phyloP scores from a whole-genome alignment of 2,797 vertebrate genomes.

The Macropodus opercularis region DNA sequence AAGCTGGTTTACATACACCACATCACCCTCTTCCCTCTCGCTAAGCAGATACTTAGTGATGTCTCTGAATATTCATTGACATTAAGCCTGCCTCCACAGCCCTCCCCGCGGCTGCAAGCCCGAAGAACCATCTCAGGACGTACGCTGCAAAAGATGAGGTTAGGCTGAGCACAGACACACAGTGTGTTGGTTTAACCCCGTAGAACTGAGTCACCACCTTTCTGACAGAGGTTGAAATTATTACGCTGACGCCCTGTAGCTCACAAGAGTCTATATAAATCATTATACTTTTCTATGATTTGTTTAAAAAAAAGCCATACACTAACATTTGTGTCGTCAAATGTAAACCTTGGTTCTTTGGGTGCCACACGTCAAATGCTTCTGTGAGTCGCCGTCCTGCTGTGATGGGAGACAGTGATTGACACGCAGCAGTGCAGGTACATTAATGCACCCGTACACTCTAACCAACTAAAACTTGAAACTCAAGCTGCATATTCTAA shows the following conservation, averaged over 20 bases:
- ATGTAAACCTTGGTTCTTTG: constrained; percentile 4
- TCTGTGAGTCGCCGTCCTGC: neutral
- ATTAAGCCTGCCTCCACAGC: constrained; percentile 30
- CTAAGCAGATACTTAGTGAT: constrained; percentile 57
- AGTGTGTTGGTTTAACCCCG: neutral
- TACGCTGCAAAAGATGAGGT: constrained; percentile 20
- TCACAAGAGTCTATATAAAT: constrained; percentile 5
- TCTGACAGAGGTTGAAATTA: constrained; percentile 1
- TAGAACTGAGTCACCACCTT: neutral
- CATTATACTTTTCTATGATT: constrained; percentile 13
- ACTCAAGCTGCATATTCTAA: neutral
- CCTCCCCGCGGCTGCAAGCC: constrained; percentile 32
- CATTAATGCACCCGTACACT: neutral
- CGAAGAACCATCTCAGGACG: constrained; percentile 34
- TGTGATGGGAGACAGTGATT: neutral
- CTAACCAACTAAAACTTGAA: neutral
- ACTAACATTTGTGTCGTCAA: constrained; percentile 10
- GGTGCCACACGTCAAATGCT: neutral
- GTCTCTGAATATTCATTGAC: constrained; percentile 70
- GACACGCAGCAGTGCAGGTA: neutral
- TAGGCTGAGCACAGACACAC: constrained; percentile 6
- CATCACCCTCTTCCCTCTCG: constrained; percentile 45
- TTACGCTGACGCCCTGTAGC: neutral
- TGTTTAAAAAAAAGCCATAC: constrained; percentile 10
- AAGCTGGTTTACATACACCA: constrained; percentile 33